Base-by-base conservation (phyloP, 2,888 invertebrate species). In the Drosophila mettleri region DNA sequence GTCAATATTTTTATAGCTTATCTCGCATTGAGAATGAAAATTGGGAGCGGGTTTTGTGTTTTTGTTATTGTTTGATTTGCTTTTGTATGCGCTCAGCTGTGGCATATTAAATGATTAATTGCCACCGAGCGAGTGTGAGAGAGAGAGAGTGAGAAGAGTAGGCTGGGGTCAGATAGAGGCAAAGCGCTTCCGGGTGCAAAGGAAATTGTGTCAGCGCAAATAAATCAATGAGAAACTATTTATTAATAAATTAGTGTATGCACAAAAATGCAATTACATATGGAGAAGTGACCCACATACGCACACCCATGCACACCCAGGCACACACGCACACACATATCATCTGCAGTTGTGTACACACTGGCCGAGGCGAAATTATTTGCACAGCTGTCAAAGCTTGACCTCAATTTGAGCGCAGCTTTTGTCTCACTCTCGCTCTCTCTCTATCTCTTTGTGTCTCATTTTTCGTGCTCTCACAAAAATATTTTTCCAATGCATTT, bases 331-430 rank as follows among this genome's bases (percentile, higher is more conserved):
- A 45, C 38, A 18, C 46, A 45, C 57, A 57, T 54, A n/a, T 52
- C 63, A 53, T 24, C 24, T 29, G 43, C 66, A 66, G 55, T 72
- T 73, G 69, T 69, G 73, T 46, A 76, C 69, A 76, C 85, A 75
- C 63, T 61, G 61, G 60, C 20, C 41, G 48, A 62, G 53, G 68
- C 72, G 61, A 86, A 84, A 88, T 88, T 86, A 88, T 86, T 86
- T 86, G 88, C 88, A 73, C 85, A 86, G 85, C 85, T 86, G 85
- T 86, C 85, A 88, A 79, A 86, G 88, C 83, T 69, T 86, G 85
- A 86, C 85, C 85, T 69, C 81, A 79, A 61, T 86, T 84, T 58
- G 57, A 69, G 59, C 57, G 73, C 68, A 62, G 80, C 71, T 74
- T 69, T 71, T 77, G 62, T 68, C 52, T 43, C 29, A 16, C 39